These are phyloP conservation scores for Drosophila trapezifrons DNA, from an alignment of 1,140 invertebrate genomes.

Conservation along the genomic window DNA sequence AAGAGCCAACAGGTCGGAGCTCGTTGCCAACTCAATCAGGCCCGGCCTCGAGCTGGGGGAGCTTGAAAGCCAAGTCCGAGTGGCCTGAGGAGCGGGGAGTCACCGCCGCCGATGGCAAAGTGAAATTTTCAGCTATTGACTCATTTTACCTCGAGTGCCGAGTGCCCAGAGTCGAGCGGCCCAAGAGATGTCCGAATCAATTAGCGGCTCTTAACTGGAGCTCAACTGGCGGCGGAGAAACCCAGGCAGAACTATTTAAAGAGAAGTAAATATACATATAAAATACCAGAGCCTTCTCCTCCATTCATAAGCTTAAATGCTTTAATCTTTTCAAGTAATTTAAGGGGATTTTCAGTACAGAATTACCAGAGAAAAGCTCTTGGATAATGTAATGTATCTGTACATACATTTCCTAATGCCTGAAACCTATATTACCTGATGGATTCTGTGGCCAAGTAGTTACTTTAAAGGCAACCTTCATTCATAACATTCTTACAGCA, in stretches of 20 bases:
- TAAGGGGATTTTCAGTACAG: too few relatives aligned
- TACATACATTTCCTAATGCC: too few relatives aligned
- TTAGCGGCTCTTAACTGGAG: constrained; percentile 59
- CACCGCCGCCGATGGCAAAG: constrained; percentile 36
- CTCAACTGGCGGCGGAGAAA: constrained; percentile 35
- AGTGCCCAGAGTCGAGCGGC: not conserved
- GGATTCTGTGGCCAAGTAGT: not conserved
- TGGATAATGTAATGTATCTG: too few relatives aligned
- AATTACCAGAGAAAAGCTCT: too few relatives aligned
- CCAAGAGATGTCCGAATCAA: constrained; percentile 50
- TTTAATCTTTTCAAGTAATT: too few relatives aligned
- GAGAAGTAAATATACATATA: constrained; percentile 8
- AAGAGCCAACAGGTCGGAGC: constrained; percentile 29
- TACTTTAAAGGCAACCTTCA: not conserved
- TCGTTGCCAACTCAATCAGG: constrained; percentile 18
- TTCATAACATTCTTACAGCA: constrained; percentile 2
- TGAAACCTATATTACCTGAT: too few relatives aligned
- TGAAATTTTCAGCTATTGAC: constrained; percentile 58
- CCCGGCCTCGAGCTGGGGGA: not conserved
- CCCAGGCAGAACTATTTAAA: constrained; percentile 19
- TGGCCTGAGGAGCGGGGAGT: constrained; percentile 20
- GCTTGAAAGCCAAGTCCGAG: not conserved
- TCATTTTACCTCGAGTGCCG: constrained; percentile 38
- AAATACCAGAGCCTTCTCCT: too few relatives aligned
- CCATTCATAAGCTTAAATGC: not conserved